phyloP scores from a whole-genome alignment of 2,888 invertebrate genomes.

The Metopia argyrocephala region DNA sequence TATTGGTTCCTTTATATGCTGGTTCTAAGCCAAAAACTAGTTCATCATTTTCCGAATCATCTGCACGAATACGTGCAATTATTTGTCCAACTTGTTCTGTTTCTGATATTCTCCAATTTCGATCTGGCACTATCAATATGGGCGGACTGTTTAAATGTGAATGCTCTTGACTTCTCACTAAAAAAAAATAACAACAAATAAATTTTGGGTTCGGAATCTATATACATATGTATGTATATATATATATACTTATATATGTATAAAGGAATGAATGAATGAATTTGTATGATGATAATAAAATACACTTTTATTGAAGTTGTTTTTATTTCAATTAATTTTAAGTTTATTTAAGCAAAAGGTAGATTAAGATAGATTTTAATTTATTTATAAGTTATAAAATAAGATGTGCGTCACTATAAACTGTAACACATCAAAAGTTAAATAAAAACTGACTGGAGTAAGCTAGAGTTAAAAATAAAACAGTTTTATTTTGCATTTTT shows the following conservation, averaged over 20 bases:
- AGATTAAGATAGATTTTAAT: too few relatives aligned
- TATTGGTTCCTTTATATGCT: constrained; percentile 73
- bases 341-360: too few relatives aligned
- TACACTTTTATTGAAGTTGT: too few relatives aligned
- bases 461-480: too few relatives aligned
- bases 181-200: background rate
- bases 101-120: constrained; percentile 88
- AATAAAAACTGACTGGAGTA: too few relatives aligned
- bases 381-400: too few relatives aligned
- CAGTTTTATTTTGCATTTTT: too few relatives aligned
- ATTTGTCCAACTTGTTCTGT: constrained; percentile 85
- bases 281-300: too few relatives aligned
- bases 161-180: constrained; percentile 60
- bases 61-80: constrained; percentile 85
- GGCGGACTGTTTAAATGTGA: constrained; percentile 80
- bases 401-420: too few relatives aligned
- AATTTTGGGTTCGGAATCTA: background rate
- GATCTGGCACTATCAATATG: constrained; percentile 83
- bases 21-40: constrained; percentile 86
- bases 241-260: background rate
- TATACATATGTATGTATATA: background rate
- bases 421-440: too few relatives aligned
- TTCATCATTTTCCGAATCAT: constrained; percentile 82
- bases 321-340: too few relatives aligned
- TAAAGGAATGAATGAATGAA: too few relatives aligned